These are phyloP conservation scores for Cydia pomonella DNA, from an alignment of 1,140 invertebrate species.

Conservation along the genomic window DNA sequence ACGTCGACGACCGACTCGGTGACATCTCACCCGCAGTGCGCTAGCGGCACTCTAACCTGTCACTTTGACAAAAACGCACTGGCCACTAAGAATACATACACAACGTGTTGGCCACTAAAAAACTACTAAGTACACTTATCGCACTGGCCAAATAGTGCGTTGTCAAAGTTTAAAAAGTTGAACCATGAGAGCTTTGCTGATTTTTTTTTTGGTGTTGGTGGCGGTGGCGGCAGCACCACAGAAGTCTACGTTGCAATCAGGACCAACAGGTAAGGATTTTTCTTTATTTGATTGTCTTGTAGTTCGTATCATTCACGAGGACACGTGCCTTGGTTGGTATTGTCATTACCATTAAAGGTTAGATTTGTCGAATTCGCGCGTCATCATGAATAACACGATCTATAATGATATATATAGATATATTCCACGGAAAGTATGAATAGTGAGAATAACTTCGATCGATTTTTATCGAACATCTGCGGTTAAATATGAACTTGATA, in stretches of 20 bases:
- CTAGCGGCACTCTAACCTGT: slow-evolving; percentile 15
- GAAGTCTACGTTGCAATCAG: slow-evolving; percentile 38
- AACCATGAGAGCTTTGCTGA: slow-evolving; percentile 37
- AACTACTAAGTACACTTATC: neutral
- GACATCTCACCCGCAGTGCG: slow-evolving; percentile 32
- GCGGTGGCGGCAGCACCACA: slow-evolving; percentile 37
- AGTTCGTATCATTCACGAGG: too few relatives aligned
- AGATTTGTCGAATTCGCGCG: too few relatives aligned
- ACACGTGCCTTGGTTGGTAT: too few relatives aligned
- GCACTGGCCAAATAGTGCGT: neutral
- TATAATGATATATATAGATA: too few relatives aligned
- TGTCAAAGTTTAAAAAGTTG: slow-evolving; percentile 10
- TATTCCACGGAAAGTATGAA: too few relatives aligned
- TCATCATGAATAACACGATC: too few relatives aligned
- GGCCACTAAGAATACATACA: slow-evolving; percentile 22
- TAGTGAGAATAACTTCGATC: too few relatives aligned
- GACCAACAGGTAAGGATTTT: slow-evolving; percentile 39
- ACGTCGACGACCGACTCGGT: slow-evolving; percentile 22
- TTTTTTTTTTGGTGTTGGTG: slow-evolving; percentile 34
- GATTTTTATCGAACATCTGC: too few relatives aligned
- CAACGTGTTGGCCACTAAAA: slow-evolving; percentile 9
- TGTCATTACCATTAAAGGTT: too few relatives aligned
- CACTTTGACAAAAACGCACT: slow-evolving; percentile 20
- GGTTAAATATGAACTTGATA: too few relatives aligned
- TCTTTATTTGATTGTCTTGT: neutral